Evolutionary conservation across 1,140 invertebrate species (phyloP).

Genomic region (Ericerus pela): DNA sequence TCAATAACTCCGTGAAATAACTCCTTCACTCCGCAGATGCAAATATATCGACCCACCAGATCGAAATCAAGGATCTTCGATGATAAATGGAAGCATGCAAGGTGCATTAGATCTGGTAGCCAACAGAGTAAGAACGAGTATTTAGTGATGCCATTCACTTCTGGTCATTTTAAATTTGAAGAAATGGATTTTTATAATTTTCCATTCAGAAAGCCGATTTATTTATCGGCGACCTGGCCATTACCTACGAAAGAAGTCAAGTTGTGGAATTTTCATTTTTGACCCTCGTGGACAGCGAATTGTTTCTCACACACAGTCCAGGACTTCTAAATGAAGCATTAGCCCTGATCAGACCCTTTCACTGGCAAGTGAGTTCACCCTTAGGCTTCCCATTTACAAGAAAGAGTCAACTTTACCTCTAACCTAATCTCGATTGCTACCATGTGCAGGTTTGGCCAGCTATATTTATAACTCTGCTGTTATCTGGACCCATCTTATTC

Average conservation of each 20-base stretch:
- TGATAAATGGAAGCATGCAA: conserved; percentile 45
- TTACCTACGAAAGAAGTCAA: conserved; percentile 47
- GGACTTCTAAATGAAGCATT: conserved; percentile 49
- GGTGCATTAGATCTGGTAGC: conserved; percentile 51
- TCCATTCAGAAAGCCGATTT: conserved; percentile 43
- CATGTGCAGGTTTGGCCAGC: conserved; percentile 41
- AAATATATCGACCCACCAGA: conserved; percentile 51
- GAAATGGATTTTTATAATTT: background rate
- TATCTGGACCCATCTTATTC: conserved; percentile 40
- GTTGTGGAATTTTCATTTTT: conserved; percentile 54
- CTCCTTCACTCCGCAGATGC: conserved; percentile 37
- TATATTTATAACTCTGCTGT: conserved; percentile 35
- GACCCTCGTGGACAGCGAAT: conserved; percentile 50
- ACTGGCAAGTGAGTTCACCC: conserved; percentile 39
- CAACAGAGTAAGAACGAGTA: conserved; percentile 36
- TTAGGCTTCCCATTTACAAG: background rate
- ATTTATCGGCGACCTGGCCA: conserved; percentile 49
- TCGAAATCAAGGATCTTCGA: conserved; percentile 45
- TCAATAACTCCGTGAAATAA: too few relatives aligned
- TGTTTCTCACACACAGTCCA: conserved; percentile 52
- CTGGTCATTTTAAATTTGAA: background rate
- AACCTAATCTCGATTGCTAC: background rate
- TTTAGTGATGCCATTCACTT: background rate
- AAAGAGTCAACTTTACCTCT: background rate
- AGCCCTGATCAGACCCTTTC: conserved; percentile 49